A percentile compares a stretch with the other conserved stretches of the same genome.
Conservation (phyloP, 2,888 invertebrate species). For the Lucinisca nassula region DNA sequence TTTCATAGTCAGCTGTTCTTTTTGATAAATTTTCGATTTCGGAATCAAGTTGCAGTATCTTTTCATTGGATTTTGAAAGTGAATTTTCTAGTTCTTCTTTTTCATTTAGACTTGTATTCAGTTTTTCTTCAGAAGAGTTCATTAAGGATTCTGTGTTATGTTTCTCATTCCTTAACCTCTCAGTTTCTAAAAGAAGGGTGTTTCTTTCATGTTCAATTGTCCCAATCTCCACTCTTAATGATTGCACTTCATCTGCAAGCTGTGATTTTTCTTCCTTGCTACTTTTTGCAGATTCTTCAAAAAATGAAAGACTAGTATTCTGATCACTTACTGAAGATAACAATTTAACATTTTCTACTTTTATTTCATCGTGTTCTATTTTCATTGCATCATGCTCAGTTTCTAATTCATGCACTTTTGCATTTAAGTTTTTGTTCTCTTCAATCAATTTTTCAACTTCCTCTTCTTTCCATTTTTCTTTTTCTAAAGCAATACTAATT, state of each 20-base stretch:
- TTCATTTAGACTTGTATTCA: neutral
- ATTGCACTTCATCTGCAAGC: constrained; percentile 17
- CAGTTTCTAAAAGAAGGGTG: neutral
- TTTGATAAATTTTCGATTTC: constrained; percentile 11
- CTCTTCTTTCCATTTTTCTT: constrained; percentile 55
- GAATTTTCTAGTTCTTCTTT: neutral
- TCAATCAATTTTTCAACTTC: constrained; percentile 56
- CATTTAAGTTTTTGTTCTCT: neutral
- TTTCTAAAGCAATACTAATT: neutral
- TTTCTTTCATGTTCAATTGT: constrained; percentile 20
- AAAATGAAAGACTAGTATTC: neutral
- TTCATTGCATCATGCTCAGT: constrained; percentile 22
- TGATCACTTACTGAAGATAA: neutral
- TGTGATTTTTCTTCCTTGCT: neutral
- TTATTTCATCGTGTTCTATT: constrained; percentile 7
- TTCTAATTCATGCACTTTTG: constrained; percentile 6
- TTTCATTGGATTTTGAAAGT: neutral
- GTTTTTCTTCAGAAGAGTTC: neutral
- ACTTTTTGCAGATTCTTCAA: constrained; percentile 7
- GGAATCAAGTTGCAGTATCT: neutral
- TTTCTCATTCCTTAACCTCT: constrained; percentile 3
- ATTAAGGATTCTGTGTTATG: neutral
- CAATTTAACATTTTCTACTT: neutral
- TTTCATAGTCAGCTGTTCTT: neutral
- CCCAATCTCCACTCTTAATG: constrained; percentile 26